Evolutionary conservation across 2,888 invertebrate genomes (phyloP), one percentile per base, ranked within the genome.

Genomic region (Ophion ellenae): DNA sequence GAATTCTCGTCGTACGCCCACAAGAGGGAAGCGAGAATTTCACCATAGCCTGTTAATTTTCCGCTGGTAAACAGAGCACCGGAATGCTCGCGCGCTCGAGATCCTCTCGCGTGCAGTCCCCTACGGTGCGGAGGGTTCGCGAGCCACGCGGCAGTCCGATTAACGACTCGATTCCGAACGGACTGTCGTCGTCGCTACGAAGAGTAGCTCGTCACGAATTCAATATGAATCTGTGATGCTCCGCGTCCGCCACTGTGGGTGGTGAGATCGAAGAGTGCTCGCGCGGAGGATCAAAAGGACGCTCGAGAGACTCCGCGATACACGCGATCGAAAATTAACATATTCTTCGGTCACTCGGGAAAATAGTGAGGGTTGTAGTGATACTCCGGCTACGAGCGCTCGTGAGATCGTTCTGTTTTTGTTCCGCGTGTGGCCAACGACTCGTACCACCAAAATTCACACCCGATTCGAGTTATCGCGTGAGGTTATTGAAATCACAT

Each of bases 111-210:
- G 40, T 5, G 40, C 59, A 67, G 59, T 74, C 40, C 40, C 67
- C 74, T 66, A 40, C 69, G 80, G 64, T 67, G 73, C 32, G 32
- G 77, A 61, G 80, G 47, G 59, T 61, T 69, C 81, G 40, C 40
- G 81, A 81, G 61, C 81, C 84, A 84, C 84, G 84, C 84, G 84
- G 71, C 77, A 80, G 74, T 75, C 64, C 20, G 14, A 84, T 47
- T 11, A 77, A 73, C 66, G 67, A 59, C 81, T 84, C 76, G 80
- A 40, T 59, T 61, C 76, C 28, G 84, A 36, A 84, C 73, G 63
- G 75, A 57, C 10, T 32, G 9, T 14, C 1, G 17, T 63, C 20
- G 10, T 59, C 32, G 40, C 4, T n/a, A 17, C 32, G 32, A 10
- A 20, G 24, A 53, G 4, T 59, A 17, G 3, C 24, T 59, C 57